A percentile compares a stretch with the other conserved stretches of the same genome.
These are phyloP conservation scores for Papilio elwesi DNA, from an alignment of 2,888 invertebrate genomes.

Conservation along the genomic window DNA sequence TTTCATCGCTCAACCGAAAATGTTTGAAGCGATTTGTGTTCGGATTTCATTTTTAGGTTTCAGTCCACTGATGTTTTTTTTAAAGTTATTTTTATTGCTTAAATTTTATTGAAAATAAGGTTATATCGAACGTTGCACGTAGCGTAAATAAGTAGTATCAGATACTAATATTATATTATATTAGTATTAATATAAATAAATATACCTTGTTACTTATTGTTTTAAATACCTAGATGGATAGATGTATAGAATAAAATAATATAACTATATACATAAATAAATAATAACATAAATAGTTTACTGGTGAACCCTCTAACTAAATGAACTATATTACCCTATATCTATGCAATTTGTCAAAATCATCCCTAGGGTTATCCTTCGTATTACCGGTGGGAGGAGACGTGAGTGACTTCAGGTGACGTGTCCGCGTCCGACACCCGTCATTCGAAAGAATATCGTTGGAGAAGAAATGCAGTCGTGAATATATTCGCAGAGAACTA, in stretches of 20 bases:
- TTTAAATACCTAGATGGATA: too few relatives aligned
- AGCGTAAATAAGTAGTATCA: neutral
- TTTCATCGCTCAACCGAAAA: slow-evolving; percentile 23
- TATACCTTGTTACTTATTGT: too few relatives aligned
- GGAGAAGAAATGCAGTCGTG: slow-evolving; percentile 60
- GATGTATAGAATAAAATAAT: too few relatives aligned
- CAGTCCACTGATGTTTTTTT: neutral
- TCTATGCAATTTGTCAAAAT: slow-evolving; percentile 9
- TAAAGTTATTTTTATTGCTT: neutral
- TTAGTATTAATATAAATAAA: too few relatives aligned
- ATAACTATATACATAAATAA: too few relatives aligned
- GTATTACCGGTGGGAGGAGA: slow-evolving; percentile 41
- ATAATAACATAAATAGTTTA: too few relatives aligned
- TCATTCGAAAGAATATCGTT: slow-evolving; percentile 64
- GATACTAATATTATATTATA: too few relatives aligned
- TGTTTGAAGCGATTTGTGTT: slow-evolving; percentile 25
- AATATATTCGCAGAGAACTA: slow-evolving; percentile 61
- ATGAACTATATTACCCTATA: neutral
- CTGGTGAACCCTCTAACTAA: neutral
- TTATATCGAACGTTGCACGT: neutral
- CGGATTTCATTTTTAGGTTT: slow-evolving; percentile 17
- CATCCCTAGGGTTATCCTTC: slow-evolving; percentile 40
- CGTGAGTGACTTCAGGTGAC: slow-evolving; percentile 49
- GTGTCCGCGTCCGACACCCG: slow-evolving; percentile 60
- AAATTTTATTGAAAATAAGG: neutral